phyloP scores from a whole-genome alignment of 2,888 invertebrate species.

The Pterobdella sp. region DNA sequence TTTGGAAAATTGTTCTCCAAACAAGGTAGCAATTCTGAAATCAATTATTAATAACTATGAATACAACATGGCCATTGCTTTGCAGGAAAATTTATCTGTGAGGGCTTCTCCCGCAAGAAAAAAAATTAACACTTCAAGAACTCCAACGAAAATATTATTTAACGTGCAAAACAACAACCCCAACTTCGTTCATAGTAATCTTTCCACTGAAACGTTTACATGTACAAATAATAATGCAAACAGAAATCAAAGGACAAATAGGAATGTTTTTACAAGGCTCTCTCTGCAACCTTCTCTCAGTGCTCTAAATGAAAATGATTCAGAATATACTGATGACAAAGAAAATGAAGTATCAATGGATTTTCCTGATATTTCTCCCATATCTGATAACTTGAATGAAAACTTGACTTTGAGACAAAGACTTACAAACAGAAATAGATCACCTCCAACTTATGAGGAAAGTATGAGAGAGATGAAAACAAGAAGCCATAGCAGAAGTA shows the following conservation, averaged over 20 bases:
- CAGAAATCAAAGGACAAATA: neutral
- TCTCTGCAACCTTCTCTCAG: no score
- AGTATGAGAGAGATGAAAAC: neutral
- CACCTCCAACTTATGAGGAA: neutral
- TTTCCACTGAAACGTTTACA: neutral
- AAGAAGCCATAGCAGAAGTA: neutral
- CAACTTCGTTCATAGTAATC: neutral
- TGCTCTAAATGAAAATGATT: no score
- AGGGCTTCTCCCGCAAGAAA: slow-evolving; percentile 6
- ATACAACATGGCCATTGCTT: no score
- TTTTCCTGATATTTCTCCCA: no score
- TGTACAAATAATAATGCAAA: neutral
- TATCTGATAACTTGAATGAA: no score
- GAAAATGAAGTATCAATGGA: no score
- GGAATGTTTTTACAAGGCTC: no score
- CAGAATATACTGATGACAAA: no score
- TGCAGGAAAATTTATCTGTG: neutral
- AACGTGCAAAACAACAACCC: neutral
- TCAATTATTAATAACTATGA: no score
- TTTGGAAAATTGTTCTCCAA: no score
- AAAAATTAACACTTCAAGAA: neutral
- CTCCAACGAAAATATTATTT: neutral
- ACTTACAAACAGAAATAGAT: neutral
- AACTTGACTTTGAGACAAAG: neutral
- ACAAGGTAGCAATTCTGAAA: no score